Base-by-base conservation (phyloP, 2,113 vertebrate species). In the Camelus dromedarius region DNA sequence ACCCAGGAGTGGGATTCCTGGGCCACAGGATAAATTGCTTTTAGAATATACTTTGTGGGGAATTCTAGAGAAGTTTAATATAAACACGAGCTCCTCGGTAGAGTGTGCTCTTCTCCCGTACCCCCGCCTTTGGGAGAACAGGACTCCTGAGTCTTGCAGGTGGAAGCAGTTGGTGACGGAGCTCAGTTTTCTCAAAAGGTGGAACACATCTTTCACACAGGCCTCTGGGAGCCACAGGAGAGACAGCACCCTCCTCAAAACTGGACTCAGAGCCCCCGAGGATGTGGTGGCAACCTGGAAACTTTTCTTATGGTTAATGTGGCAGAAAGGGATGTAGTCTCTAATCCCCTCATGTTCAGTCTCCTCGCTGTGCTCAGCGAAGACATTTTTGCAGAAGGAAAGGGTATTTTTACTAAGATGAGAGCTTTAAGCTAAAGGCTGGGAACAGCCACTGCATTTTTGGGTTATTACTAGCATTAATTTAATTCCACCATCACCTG, bases 141-240 rank as follows among this genome's bases (percentile, higher is more conserved):
- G 7, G 62, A 58, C n/a, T 56, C 24, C 69, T 10, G 28, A 58
- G 77, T 22, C 18, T 35, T 2, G 5, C 42, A 13, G 72, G 18
- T 0, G 1, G 46, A 48, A 48, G 4, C n/a, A 30, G 90, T 24
- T 30, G 7, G 50, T 0, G 5, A 48, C 0, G 9, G 28, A 32
- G 24, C 50, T 66, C 26, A 0, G 38, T 26, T 30, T 70, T 46
- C 80, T 89, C 46, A 42, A 28, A 64, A 83, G 24, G 19, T 9
- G 48, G 20, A 50, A 32, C 12, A 2, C 0, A 3, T 16, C 42
- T 67, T 64, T 26, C 14, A 15, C 19, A 18, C 1, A 18, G 35
- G 14, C 22, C 56, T 12, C 62, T 11, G 52, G 60, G 32, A 48
- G n/a, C 76, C 0, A 0, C 8, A 1, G 50, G 9, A 58, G 38